Percentiles rank a stretch among this genome's conserved stretches.
phyloP scores from a whole-genome alignment of 1,140 invertebrate species.

The Coptotermes formosanus region DNA sequence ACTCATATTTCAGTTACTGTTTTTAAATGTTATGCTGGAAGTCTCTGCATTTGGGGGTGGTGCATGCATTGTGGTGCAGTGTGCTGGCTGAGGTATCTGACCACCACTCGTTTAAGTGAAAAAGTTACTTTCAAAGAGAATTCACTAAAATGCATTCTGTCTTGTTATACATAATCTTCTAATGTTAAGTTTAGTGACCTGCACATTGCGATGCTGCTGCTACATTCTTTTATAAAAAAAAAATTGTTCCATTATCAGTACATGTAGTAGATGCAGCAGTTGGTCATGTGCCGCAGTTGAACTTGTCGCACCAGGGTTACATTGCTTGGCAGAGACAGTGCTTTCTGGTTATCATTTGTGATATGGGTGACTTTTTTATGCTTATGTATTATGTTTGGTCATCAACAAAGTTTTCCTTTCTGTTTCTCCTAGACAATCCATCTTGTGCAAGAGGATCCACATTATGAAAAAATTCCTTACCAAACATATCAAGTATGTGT shows the following conservation, averaged over 20 bases:
- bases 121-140: too few relatives aligned
- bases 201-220: too few relatives aligned
- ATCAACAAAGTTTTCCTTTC: constrained; percentile 36
- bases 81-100: neutral
- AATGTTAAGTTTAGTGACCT: too few relatives aligned
- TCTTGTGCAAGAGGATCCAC: constrained; percentile 51
- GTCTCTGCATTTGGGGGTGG: neutral
- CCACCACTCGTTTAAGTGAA: too few relatives aligned
- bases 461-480: constrained; percentile 53
- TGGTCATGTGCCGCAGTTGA: neutral
- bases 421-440: constrained; percentile 47
- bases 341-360: constrained; percentile 1
- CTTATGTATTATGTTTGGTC: constrained; percentile 4
- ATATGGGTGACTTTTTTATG: neutral
- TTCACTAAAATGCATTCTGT: too few relatives aligned
- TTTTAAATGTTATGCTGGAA: neutral
- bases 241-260: too few relatives aligned
- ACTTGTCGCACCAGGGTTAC: neutral
- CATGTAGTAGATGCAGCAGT: too few relatives aligned
- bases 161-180: too few relatives aligned
- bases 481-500: constrained; percentile 48
- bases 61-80: neutral
- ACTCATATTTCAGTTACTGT: neutral
- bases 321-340: neutral
- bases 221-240: too few relatives aligned